Base-by-base conservation (phyloP, 2,113 vertebrate genomes). In the Forbesichthys agassizii region DNA sequence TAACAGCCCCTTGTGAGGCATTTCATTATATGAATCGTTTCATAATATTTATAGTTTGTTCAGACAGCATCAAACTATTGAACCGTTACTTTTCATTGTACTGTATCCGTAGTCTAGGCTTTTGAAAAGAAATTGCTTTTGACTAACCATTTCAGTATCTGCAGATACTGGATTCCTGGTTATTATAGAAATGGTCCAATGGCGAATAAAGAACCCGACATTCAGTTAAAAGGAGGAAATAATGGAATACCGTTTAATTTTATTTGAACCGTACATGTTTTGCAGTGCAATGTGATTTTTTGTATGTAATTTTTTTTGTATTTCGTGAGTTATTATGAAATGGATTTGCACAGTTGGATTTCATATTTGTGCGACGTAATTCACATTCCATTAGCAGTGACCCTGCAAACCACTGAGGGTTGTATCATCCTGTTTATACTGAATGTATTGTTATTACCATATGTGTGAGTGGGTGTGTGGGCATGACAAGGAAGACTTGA, bases 351-450 rank as follows among this genome's bases (percentile, higher is more conserved):
- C 69, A 62, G 61, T 52, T 65, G 67, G 42, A 42, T 58, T 9
- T 33, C 27, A 13, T 60, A 81, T 82, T 74, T 78, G 77, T 89
- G 77, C 73, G 83, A 61, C 66, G 42, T 70, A 69, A 64, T 64
- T 53, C 59, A 81, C 47, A 73, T 68, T 16, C 11, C 60, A 64
- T 78, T 84, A 75, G 74, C 79, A 63, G 63, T 72, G 78, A 47
- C 67, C 27, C 71, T 61, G 11, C 27, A 33, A 62, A 71, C 46
- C 18, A 33, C 27, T 70, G 11, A 5, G 9, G 57, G 6, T 1
- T 33, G 12, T 46, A 16, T 61, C 12, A n/a, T 61, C 9, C 11
- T 73, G 46, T 61, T 77, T 60, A 62, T 51, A 66, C 58, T 77
- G 77, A 77, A 81, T 48, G 36, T 63, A 73, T 68, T 61, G 61